A percentile compares a stretch with the other conserved stretches of the same genome.
phyloP scores from a whole-genome alignment of 2,797 vertebrate genomes.

The Enteromius argenteus region DNA sequence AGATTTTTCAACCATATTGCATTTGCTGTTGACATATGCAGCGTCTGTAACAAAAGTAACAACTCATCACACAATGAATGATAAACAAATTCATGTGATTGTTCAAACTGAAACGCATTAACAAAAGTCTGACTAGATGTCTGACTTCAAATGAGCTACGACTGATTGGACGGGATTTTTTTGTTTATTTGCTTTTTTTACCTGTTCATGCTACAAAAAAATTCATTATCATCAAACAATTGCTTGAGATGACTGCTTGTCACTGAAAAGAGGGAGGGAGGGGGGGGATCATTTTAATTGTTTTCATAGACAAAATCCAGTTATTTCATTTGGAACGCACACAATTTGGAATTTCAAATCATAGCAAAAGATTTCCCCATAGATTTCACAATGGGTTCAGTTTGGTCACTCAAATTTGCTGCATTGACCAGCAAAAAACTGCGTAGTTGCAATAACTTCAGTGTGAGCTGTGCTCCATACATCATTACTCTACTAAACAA shows the following conservation, averaged over 20 bases:
- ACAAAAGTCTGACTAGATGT: background rate
- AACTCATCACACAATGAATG: background rate
- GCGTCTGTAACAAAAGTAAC: background rate
- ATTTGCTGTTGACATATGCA: background rate
- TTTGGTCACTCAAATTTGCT: background rate
- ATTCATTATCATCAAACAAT: background rate
- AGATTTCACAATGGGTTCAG: background rate
- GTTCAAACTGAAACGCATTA: background rate
- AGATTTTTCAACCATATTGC: background rate
- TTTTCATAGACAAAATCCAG: background rate
- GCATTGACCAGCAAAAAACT: too few species aligned
- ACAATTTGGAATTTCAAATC: background rate
- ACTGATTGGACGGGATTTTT: background rate
- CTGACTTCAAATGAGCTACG: background rate
- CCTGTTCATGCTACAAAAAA: background rate
- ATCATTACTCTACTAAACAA: background rate
- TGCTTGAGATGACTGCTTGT: background rate
- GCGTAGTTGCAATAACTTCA: background rate
- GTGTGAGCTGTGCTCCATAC: background rate
- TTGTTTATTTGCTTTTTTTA: background rate
- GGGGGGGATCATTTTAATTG: background rate
- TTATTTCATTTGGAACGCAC: background rate
- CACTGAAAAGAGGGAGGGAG: background rate
- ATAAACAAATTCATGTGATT: background rate
- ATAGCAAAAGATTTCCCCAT: background rate